Conservation (phyloP, 2,888 invertebrate genomes). For the Thecophora atra region DNA sequence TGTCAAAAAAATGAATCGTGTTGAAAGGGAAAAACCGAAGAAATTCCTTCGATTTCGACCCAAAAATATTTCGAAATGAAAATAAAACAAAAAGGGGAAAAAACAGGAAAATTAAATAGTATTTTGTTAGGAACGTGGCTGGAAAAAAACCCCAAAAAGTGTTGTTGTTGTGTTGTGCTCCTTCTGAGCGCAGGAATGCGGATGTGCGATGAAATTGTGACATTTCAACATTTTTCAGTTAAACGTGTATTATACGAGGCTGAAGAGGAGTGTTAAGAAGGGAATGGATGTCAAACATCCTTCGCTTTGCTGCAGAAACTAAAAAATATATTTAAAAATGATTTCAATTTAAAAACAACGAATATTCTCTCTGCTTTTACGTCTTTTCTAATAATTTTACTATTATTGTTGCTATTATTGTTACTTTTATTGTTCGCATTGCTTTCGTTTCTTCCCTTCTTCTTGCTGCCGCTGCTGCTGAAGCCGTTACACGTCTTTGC, state of each 20-base stretch:
- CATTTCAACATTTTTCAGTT: constrained; percentile 10
- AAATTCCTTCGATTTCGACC: background rate
- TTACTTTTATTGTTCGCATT: constrained; percentile 8
- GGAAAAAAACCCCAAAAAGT: background rate
- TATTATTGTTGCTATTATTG: constrained; percentile 7
- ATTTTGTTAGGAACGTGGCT: constrained; percentile 11
- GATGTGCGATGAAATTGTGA: constrained; percentile 28
- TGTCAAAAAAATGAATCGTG: constrained; percentile 24
- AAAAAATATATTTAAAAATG: constrained; percentile 15
- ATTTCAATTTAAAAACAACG: no score
- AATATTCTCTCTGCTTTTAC: no score
- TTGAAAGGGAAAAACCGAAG: background rate
- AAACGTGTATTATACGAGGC: background rate
- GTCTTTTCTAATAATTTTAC: no score
- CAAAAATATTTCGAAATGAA: no score
- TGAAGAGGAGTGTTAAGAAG: background rate
- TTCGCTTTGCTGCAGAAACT: constrained; percentile 14
- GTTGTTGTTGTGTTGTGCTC: constrained; percentile 7
- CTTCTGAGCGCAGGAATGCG: constrained; percentile 12
- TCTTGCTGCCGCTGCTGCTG: constrained; percentile 10
- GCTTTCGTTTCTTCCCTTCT: background rate
- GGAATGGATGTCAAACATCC: no score
- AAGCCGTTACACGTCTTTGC: constrained; percentile 9
- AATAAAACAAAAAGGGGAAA: no score
- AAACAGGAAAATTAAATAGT: constrained; percentile 32